phyloP scores from a whole-genome alignment of 1,140 invertebrate genomes.

The Pseudomyrmex pallidus region DNA sequence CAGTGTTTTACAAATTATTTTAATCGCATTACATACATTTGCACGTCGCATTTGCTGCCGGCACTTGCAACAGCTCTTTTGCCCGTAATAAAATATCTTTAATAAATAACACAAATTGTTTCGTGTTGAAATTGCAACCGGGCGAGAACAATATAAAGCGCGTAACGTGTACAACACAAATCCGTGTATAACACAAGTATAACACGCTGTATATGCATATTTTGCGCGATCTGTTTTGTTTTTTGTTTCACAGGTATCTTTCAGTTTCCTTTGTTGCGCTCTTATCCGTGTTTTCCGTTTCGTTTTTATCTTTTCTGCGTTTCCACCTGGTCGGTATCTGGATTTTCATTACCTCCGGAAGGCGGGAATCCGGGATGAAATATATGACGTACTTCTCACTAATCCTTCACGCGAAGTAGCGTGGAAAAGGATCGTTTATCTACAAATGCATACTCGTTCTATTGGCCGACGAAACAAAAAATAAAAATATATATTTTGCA shows the following conservation, averaged over 20 bases:
- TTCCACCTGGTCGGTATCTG: slow-evolving; percentile 57
- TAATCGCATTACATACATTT: slow-evolving; percentile 30
- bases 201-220: not conserved
- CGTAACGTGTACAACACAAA: not conserved
- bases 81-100: not conserved
- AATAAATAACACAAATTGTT: slow-evolving; percentile 6
- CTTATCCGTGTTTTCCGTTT: slow-evolving; percentile 45
- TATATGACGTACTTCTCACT: slow-evolving; percentile 72
- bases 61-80: slow-evolving; percentile 8
- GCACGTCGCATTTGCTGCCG: not conserved
- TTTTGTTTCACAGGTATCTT: slow-evolving; percentile 26
- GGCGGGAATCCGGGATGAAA: slow-evolving; percentile 54
- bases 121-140: not conserved
- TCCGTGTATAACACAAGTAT: not conserved
- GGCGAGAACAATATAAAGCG: not conserved
- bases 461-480: slow-evolving; percentile 63
- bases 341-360: slow-evolving; percentile 71
- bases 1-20: slow-evolving; percentile 49
- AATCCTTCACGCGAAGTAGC: slow-evolving; percentile 76
- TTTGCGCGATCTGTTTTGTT: not conserved
- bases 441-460: slow-evolving; percentile 63
- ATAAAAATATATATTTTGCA: slow-evolving; percentile 70
- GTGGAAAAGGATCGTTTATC: slow-evolving; percentile 74
- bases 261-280: slow-evolving; percentile 53
- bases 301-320: slow-evolving; percentile 51